Conservation (phyloP, 2,113 vertebrate genomes). For the Marcusenius ussheri region DNA sequence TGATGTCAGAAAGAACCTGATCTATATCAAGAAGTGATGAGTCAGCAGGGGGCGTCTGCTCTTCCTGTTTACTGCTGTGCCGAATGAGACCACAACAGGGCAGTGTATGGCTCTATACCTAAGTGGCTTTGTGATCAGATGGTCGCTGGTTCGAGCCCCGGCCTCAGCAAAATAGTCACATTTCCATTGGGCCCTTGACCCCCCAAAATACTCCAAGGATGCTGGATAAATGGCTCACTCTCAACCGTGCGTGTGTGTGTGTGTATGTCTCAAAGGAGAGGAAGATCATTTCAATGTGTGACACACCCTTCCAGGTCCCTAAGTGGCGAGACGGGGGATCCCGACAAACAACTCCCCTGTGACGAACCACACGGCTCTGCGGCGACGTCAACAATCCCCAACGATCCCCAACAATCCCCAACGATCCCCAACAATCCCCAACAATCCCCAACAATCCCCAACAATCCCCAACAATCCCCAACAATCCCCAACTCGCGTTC, state of each 20-base stretch:
- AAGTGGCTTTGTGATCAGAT: neutral
- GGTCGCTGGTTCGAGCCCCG: neutral
- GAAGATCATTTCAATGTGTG: neutral
- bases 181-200: neutral
- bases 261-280: neutral
- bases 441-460: neutral
- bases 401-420: neutral
- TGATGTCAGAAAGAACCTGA: neutral
- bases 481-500: neutral
- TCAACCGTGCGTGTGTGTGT: neutral
- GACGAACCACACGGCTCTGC: neutral
- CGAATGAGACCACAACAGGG: neutral
- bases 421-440: neutral
- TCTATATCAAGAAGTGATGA: neutral
- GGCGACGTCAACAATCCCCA: neutral
- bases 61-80: neutral
- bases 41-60: neutral
- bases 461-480: neutral
- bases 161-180: neutral
- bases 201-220: neutral
- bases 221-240: neutral
- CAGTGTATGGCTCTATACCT: neutral
- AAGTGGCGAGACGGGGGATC: neutral
- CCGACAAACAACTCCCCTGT: neutral
- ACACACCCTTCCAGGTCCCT: neutral